Conservation (phyloP, 1,140 invertebrate species). For the Portunus trituberculatus region DNA sequence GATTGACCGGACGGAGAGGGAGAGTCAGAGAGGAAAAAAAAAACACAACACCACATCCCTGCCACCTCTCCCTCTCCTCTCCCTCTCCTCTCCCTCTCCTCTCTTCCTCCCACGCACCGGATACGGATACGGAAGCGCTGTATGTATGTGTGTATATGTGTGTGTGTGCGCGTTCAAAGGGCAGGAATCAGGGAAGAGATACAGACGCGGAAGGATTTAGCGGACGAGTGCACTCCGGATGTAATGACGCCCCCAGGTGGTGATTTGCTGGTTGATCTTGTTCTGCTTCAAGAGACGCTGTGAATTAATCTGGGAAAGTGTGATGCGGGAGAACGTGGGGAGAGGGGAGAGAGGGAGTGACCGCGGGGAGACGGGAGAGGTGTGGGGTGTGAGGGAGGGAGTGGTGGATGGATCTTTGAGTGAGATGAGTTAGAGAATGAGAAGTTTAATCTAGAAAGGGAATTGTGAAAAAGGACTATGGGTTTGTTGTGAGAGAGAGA, state of each 20-base stretch:
- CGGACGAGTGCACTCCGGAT: background rate
- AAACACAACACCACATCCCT: background rate
- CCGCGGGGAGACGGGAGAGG: background rate
- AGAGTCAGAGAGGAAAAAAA: background rate
- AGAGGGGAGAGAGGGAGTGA: background rate
- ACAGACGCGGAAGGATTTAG: constrained; percentile 15
- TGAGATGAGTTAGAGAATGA: no score
- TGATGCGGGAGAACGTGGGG: background rate
- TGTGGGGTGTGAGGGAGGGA: background rate
- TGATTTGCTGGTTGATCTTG: constrained; percentile 52
- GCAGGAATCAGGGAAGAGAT: constrained; percentile 55
- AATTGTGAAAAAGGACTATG: no score
- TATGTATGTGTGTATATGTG: no score
- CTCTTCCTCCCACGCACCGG: background rate
- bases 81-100: background rate
- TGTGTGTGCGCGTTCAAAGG: background rate
- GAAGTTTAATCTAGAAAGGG: no score
- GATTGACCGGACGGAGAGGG: background rate
- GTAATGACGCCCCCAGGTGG: background rate
- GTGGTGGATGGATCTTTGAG: no score
- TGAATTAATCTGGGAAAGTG: constrained; percentile 25
- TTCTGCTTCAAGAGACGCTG: background rate
- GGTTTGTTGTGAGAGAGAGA: no score
- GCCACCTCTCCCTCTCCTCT: background rate
- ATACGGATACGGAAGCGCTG: constrained; percentile 25